These are phyloP conservation scores for Drosophila repleta DNA, from an alignment of 1,140 invertebrate genomes.

Conservation along the genomic window DNA sequence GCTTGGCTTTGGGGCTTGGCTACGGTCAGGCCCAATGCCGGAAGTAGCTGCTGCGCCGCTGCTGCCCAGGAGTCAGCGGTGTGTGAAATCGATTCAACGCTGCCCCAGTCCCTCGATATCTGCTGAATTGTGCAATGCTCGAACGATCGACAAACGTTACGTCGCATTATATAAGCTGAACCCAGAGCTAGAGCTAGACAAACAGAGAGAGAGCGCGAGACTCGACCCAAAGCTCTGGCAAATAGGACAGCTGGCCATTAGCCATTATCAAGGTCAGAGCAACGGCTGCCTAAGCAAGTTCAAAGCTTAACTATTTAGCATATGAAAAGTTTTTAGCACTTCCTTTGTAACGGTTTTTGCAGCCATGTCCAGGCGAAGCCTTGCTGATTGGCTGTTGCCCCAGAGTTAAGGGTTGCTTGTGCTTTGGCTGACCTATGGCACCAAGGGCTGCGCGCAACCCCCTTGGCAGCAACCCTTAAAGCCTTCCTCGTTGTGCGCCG, in stretches of 20 bases:
- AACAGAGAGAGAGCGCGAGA: background rate
- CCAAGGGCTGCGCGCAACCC: slow-evolving; percentile 25
- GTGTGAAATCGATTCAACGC: slow-evolving; percentile 75
- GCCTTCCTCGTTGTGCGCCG: slow-evolving; percentile 48
- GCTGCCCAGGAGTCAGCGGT: slow-evolving; percentile 64
- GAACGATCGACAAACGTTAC: slow-evolving; percentile 20
- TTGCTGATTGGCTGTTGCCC: slow-evolving; percentile 54
- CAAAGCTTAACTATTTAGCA: slow-evolving; percentile 49
- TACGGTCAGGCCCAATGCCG: slow-evolving; percentile 40
- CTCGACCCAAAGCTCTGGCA: slow-evolving; percentile 5
- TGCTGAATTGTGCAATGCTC: slow-evolving; percentile 57
- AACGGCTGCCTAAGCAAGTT: slow-evolving; percentile 50
- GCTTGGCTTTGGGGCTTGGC: slow-evolving; percentile 60
- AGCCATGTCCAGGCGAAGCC: slow-evolving; percentile 33
- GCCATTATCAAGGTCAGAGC: slow-evolving; percentile 44
- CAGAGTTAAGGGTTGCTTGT: slow-evolving; percentile 32
- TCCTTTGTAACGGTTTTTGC: slow-evolving; percentile 45
- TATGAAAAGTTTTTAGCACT: slow-evolving; percentile 31
- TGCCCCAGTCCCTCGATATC: slow-evolving; percentile 35
- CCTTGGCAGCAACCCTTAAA: slow-evolving; percentile 44
- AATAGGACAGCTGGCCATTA: slow-evolving; percentile 35
- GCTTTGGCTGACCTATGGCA: slow-evolving; percentile 54
- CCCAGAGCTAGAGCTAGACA: background rate
- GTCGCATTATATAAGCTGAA: slow-evolving; percentile 31
- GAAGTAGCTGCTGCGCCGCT: slow-evolving; percentile 45